Base-by-base conservation (phyloP, 1,140 invertebrate genomes). In the Cotesia typhae region DNA sequence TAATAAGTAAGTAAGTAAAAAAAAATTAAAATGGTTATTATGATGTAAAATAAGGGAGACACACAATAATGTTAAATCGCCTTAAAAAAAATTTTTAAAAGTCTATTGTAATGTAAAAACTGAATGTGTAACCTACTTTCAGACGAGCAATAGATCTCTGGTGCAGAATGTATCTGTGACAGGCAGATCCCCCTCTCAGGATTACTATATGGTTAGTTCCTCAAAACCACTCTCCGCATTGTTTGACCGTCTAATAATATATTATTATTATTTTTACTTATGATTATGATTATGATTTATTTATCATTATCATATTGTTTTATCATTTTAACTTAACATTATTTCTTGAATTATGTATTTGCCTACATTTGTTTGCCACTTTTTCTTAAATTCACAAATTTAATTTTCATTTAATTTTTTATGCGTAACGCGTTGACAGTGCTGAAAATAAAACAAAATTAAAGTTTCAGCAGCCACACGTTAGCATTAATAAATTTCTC, bases 111-210 rank as follows among this genome's bases (percentile, higher is more conserved):
- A 47, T 47, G 41, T 47, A 47, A 82, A 85, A 86, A 87, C 81
- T 87, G 83, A 85, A 87, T 87, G 79, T 86, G 81, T 87, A 82
- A 86, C 85, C 86, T 87, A 87, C 84, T 87, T 87, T 87, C 86
- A 87, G 86, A 87, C 86, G 85, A 87, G 86, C 86, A 87, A 87
- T 87, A 87, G 86, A 87, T 84, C 85, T 87, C 85, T 87, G 86
- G 86, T 87, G 86, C 86, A 87, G 85, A 87, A 87, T 87, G 86
- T 87, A 87, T 87, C 86, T 86, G 86, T 87, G 86, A 87, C 85
- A 87, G 84, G 86, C 86, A 87, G 86, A 87, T 87, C 86, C 81
- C 86, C 86, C 83, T 87, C 86, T 84, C 86, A 87, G 86, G 86
- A 87, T 87, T 87, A 87, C 86, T 84, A 87, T 86, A 87, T 87